A percentile compares a stretch with the other conserved stretches of the same genome.
Evolutionary conservation across 1,140 invertebrate species (phyloP).

Genomic region (Calliphora vicina): DNA sequence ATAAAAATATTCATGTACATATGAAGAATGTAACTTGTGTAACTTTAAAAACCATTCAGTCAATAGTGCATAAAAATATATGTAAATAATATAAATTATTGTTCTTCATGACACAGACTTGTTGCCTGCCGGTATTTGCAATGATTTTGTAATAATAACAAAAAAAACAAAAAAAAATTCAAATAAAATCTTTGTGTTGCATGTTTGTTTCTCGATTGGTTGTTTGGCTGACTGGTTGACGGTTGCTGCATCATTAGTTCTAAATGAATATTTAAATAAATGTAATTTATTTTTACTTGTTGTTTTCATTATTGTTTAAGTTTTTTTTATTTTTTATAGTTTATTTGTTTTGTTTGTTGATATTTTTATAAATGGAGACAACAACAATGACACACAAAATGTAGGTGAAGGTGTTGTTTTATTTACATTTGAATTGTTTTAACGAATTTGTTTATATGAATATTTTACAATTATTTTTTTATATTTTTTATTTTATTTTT

Average conservation of each 20-base stretch:
- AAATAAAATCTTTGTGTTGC: not conserved
- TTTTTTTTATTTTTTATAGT: not conserved
- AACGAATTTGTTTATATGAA: not conserved
- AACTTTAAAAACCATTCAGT: too few species aligned
- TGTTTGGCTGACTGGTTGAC: not conserved
- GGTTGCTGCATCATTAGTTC: conserved; percentile 4
- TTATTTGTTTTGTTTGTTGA: not conserved
- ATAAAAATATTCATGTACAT: too few species aligned
- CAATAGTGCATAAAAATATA: too few species aligned
- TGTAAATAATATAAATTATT: too few species aligned
- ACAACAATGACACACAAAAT: not conserved
- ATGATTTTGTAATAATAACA: too few species aligned
- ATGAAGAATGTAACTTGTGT: too few species aligned
- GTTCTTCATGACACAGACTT: too few species aligned
- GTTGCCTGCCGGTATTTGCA: too few species aligned
- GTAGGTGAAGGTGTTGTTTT: conserved; percentile 9
- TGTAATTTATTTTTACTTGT: not conserved
- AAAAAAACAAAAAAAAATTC: too few species aligned
- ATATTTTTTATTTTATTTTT: not conserved
- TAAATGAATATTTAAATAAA: conserved; percentile 17
- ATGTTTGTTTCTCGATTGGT: not conserved
- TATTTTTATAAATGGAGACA: not conserved
- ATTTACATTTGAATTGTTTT: not conserved
- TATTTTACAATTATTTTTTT: not conserved
- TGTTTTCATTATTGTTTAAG: not conserved